Evolutionary conservation across 2,113 vertebrate genomes (phyloP).

Genomic region (Arothron firmamentum): DNA sequence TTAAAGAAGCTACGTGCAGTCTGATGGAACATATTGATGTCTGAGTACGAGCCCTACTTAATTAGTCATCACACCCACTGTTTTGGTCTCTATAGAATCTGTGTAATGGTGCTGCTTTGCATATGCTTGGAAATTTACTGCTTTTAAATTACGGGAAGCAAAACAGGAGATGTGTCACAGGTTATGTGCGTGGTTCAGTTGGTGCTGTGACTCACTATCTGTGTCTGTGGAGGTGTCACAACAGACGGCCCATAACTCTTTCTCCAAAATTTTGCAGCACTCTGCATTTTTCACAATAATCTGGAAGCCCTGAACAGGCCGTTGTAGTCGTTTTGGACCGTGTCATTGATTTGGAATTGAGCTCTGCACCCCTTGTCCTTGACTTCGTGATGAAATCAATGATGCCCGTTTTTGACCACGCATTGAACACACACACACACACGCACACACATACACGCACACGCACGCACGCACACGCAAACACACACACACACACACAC

Average conservation of each 20-base stretch:
- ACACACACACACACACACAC: slow-evolving; percentile 2
- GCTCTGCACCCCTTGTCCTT: slow-evolving; percentile 71
- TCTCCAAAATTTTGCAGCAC: slow-evolving; percentile 45
- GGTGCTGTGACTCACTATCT: slow-evolving; percentile 11
- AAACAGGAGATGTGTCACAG: slow-evolving; percentile 28
- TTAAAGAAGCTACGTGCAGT: slow-evolving; percentile 71
- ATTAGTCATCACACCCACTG: slow-evolving; percentile 73
- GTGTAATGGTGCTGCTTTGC: slow-evolving; percentile 57
- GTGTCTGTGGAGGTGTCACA: slow-evolving; percentile 24
- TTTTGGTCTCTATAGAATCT: slow-evolving; percentile 70
- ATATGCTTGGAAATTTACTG: slow-evolving; percentile 49
- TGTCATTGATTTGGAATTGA: slow-evolving; percentile 74
- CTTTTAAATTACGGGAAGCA: slow-evolving; percentile 27
- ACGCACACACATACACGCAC: slow-evolving; percentile 1
- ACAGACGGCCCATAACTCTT: slow-evolving; percentile 26
- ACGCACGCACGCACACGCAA: neutral
- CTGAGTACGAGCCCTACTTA: slow-evolving; percentile 67
- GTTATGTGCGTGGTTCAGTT: slow-evolving; percentile 8
- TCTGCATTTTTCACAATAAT: slow-evolving; percentile 62
- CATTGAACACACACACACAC: slow-evolving; percentile 22
- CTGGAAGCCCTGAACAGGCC: slow-evolving; percentile 51
- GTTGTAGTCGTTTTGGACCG: slow-evolving; percentile 71
- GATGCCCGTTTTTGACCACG: slow-evolving; percentile 69
- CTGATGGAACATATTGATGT: slow-evolving; percentile 75
- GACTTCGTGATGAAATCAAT: slow-evolving; percentile 75